Base-by-base conservation (phyloP, 2,888 invertebrate species). In the Mythimna ferrago region DNA sequence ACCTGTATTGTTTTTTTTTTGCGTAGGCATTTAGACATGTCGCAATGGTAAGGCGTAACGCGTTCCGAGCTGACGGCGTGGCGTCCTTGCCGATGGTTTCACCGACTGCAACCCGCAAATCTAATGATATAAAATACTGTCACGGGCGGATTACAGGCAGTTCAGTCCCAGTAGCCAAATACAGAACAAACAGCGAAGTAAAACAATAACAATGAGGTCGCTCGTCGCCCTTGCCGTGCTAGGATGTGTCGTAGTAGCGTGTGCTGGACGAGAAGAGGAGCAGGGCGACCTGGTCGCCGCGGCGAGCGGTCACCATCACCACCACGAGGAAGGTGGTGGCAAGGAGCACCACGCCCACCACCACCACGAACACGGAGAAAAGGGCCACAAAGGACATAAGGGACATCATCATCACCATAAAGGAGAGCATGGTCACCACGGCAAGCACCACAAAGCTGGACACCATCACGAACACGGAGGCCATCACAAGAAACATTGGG, bases 351-450 rank as follows among this genome's bases (percentile, higher is more conserved):
- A 97, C 86, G 96, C 94, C 3, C 97, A 97, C 81, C 97, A 98
- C 87, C 97, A 97, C 88, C 97, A 97, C 83, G 97, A 97, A 72
- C 97, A 98, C 89, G 98, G 98, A 0, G 97, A 97, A 83, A 98
- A 98, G 88, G 98, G 97, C 0, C 97, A 98, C 81, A 98, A 98
- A 87, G 98, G 98, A 0, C 97, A 98, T 93, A 97, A 98, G 89
- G 97, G 97, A 54, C 97, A 97, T 82, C 98, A 98, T 87, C 97
- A 98, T 88, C 98, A 98, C 94, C 97, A 98, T 86, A 97, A 98
- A 88, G 98, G 97, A 16, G 98, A 98, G 48, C 97, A 98, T 88
- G 98, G 98, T 10, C 96, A 98, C 75, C 97, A 98, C 89, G 98
- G 97, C 67, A 98, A 98, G 88, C 98, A 98, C 85, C 98, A 98